phyloP scores from a whole-genome alignment of 2,797 vertebrate species.

The Gambelia wislizenii region DNA sequence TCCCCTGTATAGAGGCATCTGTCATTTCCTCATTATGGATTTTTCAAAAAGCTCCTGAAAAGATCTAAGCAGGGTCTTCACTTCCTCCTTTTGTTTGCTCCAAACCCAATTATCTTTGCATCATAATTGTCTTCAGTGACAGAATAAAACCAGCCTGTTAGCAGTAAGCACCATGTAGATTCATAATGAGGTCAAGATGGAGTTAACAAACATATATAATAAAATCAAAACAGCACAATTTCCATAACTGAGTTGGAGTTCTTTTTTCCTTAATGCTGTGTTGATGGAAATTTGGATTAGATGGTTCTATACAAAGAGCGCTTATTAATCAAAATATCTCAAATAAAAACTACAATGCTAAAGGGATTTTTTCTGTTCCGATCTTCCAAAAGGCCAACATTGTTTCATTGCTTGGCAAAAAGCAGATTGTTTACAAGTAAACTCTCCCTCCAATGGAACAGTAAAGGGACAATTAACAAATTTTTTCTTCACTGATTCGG shows the following conservation, averaged over 20 bases:
- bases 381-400: constrained; percentile 66
- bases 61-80: constrained; percentile 88
- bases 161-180: constrained; percentile 21
- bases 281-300: constrained; percentile 37
- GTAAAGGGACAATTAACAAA: background rate
- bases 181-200: constrained; percentile 44
- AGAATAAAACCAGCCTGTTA: constrained; percentile 65
- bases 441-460: background rate
- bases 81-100: constrained; percentile 82
- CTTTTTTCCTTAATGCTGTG: constrained; percentile 24
- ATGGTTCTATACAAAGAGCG: constrained; percentile 22
- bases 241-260: constrained; percentile 42
- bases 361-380: constrained; percentile 53
- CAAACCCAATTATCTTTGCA: constrained; percentile 76
- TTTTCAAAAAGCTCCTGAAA: constrained; percentile 87
- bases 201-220: constrained; percentile 46
- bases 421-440: background rate
- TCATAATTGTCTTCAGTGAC: constrained; percentile 73
- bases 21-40: constrained; percentile 93
- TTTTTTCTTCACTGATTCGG: no score
- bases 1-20: constrained; percentile 89
- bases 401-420: constrained; percentile 51
- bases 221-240: constrained; percentile 49
- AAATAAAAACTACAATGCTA: constrained; percentile 57
- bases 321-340: constrained; percentile 54